Percentiles rank a stretch among this genome's conserved stretches.
phyloP scores from a whole-genome alignment of 2,797 vertebrate genomes.

The Hydrocynus forskahlii region DNA sequence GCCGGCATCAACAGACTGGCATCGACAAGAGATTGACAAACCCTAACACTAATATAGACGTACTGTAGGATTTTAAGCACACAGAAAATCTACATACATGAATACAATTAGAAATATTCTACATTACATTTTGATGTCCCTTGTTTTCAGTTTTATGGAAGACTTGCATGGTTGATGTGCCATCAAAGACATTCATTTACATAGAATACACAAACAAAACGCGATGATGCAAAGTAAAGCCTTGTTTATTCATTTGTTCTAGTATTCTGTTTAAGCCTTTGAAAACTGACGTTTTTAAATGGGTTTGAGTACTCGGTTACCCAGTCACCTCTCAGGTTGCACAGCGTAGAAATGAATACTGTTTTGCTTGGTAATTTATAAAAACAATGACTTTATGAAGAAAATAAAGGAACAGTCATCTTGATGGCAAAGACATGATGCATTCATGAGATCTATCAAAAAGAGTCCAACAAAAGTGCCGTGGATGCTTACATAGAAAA shows the following conservation, averaged over 20 bases:
- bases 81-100: background rate
- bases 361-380: conserved; percentile 7
- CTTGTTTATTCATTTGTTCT: conserved; percentile 16
- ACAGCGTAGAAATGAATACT: conserved; percentile 16
- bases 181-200: background rate
- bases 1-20: conserved; percentile 12
- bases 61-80: background rate
- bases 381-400: conserved; percentile 24
- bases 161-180: background rate
- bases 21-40: background rate
- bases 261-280: background rate
- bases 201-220: conserved; percentile 2
- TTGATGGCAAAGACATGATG: conserved; percentile 9
- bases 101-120: background rate
- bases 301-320: conserved; percentile 21
- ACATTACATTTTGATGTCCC: background rate
- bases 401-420: conserved; percentile 26
- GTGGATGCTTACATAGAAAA: conserved; percentile 19
- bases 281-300: conserved; percentile 4
- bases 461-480: conserved; percentile 28
- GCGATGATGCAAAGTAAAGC: conserved; percentile 8
- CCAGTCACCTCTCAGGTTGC: conserved; percentile 30
- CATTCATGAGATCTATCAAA: background rate
- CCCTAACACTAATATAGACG: background rate
- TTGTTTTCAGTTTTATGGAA: background rate